A percentile compares a stretch with the other conserved stretches of the same genome.
These are phyloP conservation scores for Galbula dea DNA, from an alignment of 2,113 vertebrate genomes.

Conservation along the genomic window DNA sequence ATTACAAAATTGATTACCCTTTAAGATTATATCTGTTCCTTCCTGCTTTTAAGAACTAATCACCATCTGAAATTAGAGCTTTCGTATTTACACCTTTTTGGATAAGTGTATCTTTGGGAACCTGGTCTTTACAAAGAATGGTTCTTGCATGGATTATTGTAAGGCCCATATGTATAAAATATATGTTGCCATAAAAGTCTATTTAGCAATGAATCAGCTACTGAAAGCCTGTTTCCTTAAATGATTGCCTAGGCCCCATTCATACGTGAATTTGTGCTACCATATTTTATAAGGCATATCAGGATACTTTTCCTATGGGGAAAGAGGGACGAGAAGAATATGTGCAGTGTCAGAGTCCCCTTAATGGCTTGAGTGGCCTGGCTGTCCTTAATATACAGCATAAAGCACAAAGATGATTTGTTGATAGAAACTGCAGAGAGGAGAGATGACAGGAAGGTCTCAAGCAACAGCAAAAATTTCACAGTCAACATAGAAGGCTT, in stretches of 20 bases:
- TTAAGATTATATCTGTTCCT: background rate
- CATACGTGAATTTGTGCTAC: background rate
- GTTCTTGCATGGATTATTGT: background rate
- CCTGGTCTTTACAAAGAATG: background rate
- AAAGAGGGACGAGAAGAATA: no score
- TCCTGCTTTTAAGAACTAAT: background rate
- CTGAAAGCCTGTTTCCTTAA: background rate
- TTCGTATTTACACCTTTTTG: background rate
- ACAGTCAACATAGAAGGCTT: background rate
- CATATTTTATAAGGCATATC: background rate
- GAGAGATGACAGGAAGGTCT: background rate
- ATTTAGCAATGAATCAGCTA: background rate
- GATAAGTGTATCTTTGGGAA: background rate
- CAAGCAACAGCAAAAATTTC: constrained; percentile 25
- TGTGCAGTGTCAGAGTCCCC: background rate
- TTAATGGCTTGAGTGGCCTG: background rate
- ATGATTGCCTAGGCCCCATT: background rate
- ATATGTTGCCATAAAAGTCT: background rate
- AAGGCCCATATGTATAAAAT: background rate
- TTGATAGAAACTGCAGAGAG: background rate
- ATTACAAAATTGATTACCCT: background rate
- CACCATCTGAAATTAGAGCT: background rate
- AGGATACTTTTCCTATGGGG: background rate
- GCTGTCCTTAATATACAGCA: background rate
- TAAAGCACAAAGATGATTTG: background rate